These are phyloP conservation scores for Oeneis ivallda DNA, from an alignment of 2,888 invertebrate genomes.

Conservation along the genomic window DNA sequence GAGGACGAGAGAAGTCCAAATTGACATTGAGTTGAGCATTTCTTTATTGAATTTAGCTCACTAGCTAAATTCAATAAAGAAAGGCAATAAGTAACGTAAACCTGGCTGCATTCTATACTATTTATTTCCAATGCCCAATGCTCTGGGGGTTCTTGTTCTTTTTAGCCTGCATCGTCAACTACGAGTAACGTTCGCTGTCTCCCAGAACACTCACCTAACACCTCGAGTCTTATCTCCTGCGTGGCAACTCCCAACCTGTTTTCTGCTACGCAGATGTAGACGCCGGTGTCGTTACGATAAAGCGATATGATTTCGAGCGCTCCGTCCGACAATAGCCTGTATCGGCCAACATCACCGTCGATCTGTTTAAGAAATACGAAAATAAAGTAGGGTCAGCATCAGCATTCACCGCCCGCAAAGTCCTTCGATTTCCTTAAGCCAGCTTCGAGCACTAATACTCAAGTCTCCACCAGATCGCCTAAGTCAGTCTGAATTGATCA, in stretches of 20 bases:
- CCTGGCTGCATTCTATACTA: not conserved
- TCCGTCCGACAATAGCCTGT: conserved; percentile 86
- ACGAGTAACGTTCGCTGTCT: too few species aligned
- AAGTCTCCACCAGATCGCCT: too few species aligned
- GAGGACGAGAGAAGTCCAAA: too few species aligned
- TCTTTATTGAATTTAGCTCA: not conserved
- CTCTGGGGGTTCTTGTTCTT: not conserved
- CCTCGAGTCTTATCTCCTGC: conserved; percentile 86
- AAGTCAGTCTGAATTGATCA: too few species aligned
- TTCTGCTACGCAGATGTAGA: conserved; percentile 92
- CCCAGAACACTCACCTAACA: conserved; percentile 84
- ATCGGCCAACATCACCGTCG: conserved; percentile 86
- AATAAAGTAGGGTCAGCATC: not conserved
- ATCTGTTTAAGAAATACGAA: conserved; percentile 77
- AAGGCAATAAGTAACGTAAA: too few species aligned
- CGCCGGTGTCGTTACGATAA: conserved; percentile 90
- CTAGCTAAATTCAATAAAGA: too few species aligned
- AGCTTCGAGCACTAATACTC: too few species aligned
- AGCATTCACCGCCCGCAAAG: too few species aligned
- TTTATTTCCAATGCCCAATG: not conserved
- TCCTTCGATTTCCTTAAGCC: too few species aligned
- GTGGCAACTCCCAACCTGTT: conserved; percentile 88
- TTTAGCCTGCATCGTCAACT: not conserved
- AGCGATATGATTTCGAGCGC: conserved; percentile 92
- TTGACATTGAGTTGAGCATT: not conserved